Evolutionary conservation across 1,140 invertebrate genomes (phyloP), one percentile per base, ranked within the genome.

Genomic region (Drosophila littoralis): DNA sequence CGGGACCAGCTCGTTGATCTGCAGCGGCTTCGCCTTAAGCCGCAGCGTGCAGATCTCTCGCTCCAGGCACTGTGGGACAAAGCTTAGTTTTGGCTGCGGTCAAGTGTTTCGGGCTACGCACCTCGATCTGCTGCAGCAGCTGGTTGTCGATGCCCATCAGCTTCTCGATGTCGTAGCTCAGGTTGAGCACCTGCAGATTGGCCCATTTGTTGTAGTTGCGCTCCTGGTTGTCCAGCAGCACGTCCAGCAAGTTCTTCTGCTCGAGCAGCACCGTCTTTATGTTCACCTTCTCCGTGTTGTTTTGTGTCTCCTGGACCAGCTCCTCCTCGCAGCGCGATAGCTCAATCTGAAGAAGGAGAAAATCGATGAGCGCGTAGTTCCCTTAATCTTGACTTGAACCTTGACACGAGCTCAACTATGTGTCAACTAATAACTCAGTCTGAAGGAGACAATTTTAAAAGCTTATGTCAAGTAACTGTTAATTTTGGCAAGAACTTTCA

Each of bases 251-350:
- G 1, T 91, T 85, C 65, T 93, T 93, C 76, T 95, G 94, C 57
- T 94, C 93, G 36, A 93, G 93, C n/a, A 95, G 82, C 28, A 94
- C 85, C 0, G 93, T 93, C 1, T 95, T 43, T 8, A 95, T 91
- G 73, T 94, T 94, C n/a, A 94, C 72, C 66, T 94, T 94, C 57
- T 94, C 93, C 0, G 94, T 94, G 68, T 94, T 94, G 36, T 93
- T 92, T 54, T 92, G 92, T 2, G 94, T 93, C 15, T 93, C 81
- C 46, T 77, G 67, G 8, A 91, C 72, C n/a, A 91, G 43, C 38
- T 79, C 71, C 57, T 77, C 93, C 76, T 69, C 93, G 81, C 58
- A 94, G 66, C 64, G 92, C 64, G 45, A 58, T 1, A 91, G 83
- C 66, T 80, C 94, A 77, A 71, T 63, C 83, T 86, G 17, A 10